Percentiles rank a stretch among this genome's conserved stretches.
These are phyloP conservation scores for Planococcus citri DNA, from an alignment of 1,140 invertebrate species.

Conservation along the genomic window DNA sequence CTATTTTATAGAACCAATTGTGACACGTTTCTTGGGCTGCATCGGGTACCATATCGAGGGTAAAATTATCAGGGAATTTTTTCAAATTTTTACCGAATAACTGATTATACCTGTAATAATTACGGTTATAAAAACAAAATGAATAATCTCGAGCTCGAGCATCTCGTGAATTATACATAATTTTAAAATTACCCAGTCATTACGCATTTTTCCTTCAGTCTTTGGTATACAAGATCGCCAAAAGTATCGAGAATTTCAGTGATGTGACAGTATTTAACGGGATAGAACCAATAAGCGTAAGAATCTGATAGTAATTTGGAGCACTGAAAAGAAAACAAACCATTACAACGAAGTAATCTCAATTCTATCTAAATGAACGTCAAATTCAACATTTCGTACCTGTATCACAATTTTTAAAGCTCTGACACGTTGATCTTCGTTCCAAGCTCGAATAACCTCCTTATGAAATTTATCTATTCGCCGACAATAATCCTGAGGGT, in stretches of 20 bases:
- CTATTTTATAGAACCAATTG: conserved; percentile 99
- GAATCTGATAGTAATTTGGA: conserved; percentile 83
- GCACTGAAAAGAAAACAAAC: conserved; percentile 46
- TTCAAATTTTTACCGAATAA: conserved; percentile 37
- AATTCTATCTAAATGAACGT: too few relatives aligned
- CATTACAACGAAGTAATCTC: neutral
- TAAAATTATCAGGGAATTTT: conserved; percentile 53
- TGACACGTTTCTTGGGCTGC: conserved; percentile 88
- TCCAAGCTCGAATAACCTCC: conserved; percentile 79
- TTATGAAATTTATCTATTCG: conserved; percentile 81
- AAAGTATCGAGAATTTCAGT: conserved; percentile 93
- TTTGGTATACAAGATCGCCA: conserved; percentile 79
- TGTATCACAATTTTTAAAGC: conserved; percentile 91
- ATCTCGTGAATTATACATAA: conserved; percentile 28
- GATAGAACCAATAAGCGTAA: conserved; percentile 84
- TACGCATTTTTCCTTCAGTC: conserved; percentile 66
- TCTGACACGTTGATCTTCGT: conserved; percentile 85
- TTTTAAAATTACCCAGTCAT: conserved; percentile 38
- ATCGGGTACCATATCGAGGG: conserved; percentile 65
- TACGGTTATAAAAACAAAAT: too few relatives aligned
- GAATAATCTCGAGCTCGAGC: too few relatives aligned
- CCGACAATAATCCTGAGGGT: conserved; percentile 80
- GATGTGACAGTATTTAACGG: conserved; percentile 92
- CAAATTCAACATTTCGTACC: conserved; percentile 39
- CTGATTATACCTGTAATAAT: conserved; percentile 29